phyloP scores from a whole-genome alignment of 64 coral and sea anemone genomes.

The Platygyra sinensis region DNA sequence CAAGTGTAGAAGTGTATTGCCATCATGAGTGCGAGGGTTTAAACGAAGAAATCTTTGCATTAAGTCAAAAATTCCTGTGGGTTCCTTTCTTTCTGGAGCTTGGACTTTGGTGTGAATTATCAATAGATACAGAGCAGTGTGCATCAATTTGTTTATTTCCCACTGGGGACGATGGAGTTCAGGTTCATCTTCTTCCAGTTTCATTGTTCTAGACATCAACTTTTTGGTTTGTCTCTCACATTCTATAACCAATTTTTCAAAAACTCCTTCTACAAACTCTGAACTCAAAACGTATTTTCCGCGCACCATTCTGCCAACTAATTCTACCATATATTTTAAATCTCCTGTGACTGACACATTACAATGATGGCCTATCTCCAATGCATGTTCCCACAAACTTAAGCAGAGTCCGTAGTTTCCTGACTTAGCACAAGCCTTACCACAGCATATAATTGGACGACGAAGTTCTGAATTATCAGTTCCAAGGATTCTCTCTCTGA shows the following conservation, averaged over 20 bases:
- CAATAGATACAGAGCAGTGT: conserved; percentile 70
- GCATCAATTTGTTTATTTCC: background rate
- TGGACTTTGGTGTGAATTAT: conserved; percentile 59
- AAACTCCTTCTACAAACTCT: conserved; percentile 3
- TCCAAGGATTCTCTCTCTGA: conserved; percentile 82
- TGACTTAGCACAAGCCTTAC: conserved; percentile 79
- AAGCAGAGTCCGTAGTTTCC: conserved; percentile 79
- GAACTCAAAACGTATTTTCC: conserved; percentile 51
- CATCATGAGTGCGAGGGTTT: conserved; percentile 57
- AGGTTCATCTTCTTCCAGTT: no score
- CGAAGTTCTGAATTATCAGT: conserved; percentile 64
- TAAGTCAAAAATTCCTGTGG: conserved; percentile 14
- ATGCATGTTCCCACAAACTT: conserved; percentile 78
- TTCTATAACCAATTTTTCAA: conserved; percentile 44
- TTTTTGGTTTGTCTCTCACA: conserved; percentile 64
- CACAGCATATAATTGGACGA: conserved; percentile 73
- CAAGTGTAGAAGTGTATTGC: conserved; percentile 63
- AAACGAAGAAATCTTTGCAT: conserved; percentile 57
- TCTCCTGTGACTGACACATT: conserved; percentile 68
- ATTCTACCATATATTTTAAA: conserved; percentile 79
- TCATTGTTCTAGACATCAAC: background rate
- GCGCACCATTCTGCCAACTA: conserved; percentile 85
- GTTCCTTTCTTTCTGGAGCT: conserved; percentile 41
- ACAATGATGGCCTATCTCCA: conserved; percentile 78
- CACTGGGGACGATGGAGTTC: no score